Evolutionary conservation across 1,140 invertebrate species (phyloP), one percentile per base, ranked within the genome.

Genomic region (Drosophila arawakana): DNA sequence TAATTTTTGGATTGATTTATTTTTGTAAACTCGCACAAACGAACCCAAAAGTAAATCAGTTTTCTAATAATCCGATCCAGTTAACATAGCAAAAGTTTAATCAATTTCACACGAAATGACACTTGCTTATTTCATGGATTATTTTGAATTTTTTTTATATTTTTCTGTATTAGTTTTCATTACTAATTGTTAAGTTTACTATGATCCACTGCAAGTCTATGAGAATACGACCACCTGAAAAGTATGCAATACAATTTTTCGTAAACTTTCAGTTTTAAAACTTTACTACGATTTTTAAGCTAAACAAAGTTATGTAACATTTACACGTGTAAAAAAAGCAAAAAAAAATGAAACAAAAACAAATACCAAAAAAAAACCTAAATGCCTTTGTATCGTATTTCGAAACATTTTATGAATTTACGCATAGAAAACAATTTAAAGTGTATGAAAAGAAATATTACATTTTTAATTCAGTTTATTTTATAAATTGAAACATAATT

Each of bases 311-410:
- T 76, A 63, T 66, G 62, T 55, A 68, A 65, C 61, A 77, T 74
- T 61, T 71, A 83, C 67, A 76, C 49, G 15, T 60, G 18, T 21
- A 59, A 71, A 11, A 52, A 68, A 30, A 60, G 61, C 58, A 69
- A n/a, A 50, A 25, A 81, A 69, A 43, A 15, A 15, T 15, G 15
- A 15, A 15, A 15, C 15, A 15, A 15, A 15, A 15, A 15, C 15
- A 15, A 15, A 15, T 15, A 15, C 34, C 50, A 60, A 75, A 63
- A 66, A 58, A 77, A 81, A 82, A 88, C 83, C 83, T 80, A 89
- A 88, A 67, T 88, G 83, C 83, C 83, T 88, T 88, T 83, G 84
- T 88, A 88, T 88, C 82, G 82, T 85, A 85, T 85, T 85, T 88
- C 76, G 73, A 86, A 86, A 82, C 83, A 88, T 83, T 86, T 83